Conservation (phyloP, 1,140 invertebrate genomes). For the Cotesia chilonis region DNA sequence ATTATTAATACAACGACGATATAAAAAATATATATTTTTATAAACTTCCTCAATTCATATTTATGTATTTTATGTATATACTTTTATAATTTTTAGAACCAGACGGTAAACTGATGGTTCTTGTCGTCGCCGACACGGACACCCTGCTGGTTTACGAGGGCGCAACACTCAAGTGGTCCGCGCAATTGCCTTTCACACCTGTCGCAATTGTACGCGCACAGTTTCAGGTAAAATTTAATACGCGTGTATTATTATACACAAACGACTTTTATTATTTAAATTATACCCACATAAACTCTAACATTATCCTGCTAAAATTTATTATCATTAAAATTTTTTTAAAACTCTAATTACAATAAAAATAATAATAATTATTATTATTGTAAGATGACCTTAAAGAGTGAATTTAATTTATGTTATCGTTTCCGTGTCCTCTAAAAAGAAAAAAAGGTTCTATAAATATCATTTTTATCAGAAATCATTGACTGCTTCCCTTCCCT, state of each 20-base stretch:
- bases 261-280: neutral
- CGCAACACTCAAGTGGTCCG: conserved; percentile 84
- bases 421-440: too few relatives aligned
- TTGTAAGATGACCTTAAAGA: too few relatives aligned
- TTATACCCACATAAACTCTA: too few relatives aligned
- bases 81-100: conserved; percentile 61
- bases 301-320: too few relatives aligned
- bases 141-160: conserved; percentile 82
- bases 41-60: conserved; percentile 46
- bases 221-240: conserved; percentile 64
- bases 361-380: too few relatives aligned
- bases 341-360: too few relatives aligned
- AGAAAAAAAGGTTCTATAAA: too few relatives aligned
- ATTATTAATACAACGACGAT: neutral
- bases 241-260: neutral
- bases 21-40: conserved; percentile 41
- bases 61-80: neutral
- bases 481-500: too few relatives aligned
- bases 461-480: too few relatives aligned
- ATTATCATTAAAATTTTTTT: too few relatives aligned
- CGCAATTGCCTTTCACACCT: conserved; percentile 78
- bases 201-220: conserved; percentile 73
- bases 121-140: conserved; percentile 76
- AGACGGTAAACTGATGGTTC: conserved; percentile 70
- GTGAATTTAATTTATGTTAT: too few relatives aligned